Percentiles rank a stretch among this genome's conserved stretches.
phyloP scores from a whole-genome alignment of 2,113 vertebrate species.

The Clarias macrocephalus region DNA sequence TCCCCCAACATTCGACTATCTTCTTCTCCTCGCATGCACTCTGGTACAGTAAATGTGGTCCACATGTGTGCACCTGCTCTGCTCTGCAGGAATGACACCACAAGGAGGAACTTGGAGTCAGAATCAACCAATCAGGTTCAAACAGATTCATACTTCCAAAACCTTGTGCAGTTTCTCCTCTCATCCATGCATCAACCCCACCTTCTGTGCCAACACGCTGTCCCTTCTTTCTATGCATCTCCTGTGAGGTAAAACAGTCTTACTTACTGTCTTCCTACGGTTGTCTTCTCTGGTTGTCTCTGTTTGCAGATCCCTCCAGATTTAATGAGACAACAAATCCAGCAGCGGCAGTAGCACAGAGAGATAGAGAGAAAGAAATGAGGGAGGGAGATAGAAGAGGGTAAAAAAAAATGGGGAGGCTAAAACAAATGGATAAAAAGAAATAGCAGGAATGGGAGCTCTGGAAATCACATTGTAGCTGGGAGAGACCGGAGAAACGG shows the following conservation, averaged over 20 bases:
- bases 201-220: background rate
- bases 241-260: slow-evolving; percentile 44
- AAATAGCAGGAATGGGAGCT: slow-evolving; percentile 53
- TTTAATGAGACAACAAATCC: slow-evolving; percentile 54
- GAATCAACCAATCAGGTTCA: slow-evolving; percentile 16
- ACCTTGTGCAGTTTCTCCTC: background rate
- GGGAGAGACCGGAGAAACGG: slow-evolving; percentile 19
- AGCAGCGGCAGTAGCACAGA: slow-evolving; percentile 48
- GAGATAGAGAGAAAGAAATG: slow-evolving; percentile 32
- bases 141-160: slow-evolving; percentile 17
- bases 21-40: background rate
- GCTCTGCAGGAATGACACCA: slow-evolving; percentile 28
- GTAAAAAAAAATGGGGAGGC: slow-evolving; percentile 34
- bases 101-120: slow-evolving; percentile 37
- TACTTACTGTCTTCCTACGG: slow-evolving; percentile 70
- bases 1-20: background rate
- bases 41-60: background rate
- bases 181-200: background rate
- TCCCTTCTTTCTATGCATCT: background rate
- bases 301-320: slow-evolving; percentile 67
- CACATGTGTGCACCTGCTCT: slow-evolving; percentile 8
- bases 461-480: slow-evolving; percentile 61
- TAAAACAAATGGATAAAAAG: slow-evolving; percentile 39
- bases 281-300: slow-evolving; percentile 62
- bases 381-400: slow-evolving; percentile 27